These are phyloP conservation scores for Onchidella celtica DNA, from an alignment of 2,888 invertebrate species.

Conservation along the genomic window DNA sequence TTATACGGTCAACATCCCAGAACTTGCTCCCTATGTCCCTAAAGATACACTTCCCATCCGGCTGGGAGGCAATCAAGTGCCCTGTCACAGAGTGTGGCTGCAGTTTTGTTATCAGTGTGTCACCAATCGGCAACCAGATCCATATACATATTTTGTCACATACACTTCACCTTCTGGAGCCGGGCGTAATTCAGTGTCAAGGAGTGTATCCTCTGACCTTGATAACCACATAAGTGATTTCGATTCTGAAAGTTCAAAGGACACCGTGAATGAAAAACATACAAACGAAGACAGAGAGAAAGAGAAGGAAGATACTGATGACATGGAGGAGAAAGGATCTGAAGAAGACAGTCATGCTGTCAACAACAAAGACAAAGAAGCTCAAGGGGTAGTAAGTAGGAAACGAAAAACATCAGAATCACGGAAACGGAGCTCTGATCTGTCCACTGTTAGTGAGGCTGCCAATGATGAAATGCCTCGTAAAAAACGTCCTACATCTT, in stretches of 20 bases:
- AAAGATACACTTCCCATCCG: constrained; percentile 92
- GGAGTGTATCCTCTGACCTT: constrained; percentile 67
- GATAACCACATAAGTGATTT: constrained; percentile 70
- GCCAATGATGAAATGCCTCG: constrained; percentile 61
- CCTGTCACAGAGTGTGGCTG: constrained; percentile 95
- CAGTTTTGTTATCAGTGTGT: constrained; percentile 80
- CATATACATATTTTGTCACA: constrained; percentile 66
- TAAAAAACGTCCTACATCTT: constrained; percentile 68
- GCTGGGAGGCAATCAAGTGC: constrained; percentile 91
- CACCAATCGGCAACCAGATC: constrained; percentile 61
- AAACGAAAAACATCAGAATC: constrained; percentile 48
- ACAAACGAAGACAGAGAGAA: constrained; percentile 82
- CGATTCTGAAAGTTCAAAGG: constrained; percentile 74
- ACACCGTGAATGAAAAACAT: constrained; percentile 82
- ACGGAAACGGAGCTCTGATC: constrained; percentile 54
- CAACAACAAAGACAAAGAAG: constrained; percentile 43
- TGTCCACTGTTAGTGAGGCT: constrained; percentile 21
- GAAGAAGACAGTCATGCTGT: not conserved
- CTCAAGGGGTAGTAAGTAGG: constrained; percentile 33
- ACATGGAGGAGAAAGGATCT: constrained; percentile 24
- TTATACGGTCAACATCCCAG: constrained; percentile 95
- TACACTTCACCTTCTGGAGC: constrained; percentile 48
- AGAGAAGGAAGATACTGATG: constrained; percentile 48
- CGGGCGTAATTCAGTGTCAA: constrained; percentile 54
- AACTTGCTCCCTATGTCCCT: constrained; percentile 93